phyloP scores from a whole-genome alignment of 1,140 invertebrate species.

The Protaetia brevitarsis region DNA sequence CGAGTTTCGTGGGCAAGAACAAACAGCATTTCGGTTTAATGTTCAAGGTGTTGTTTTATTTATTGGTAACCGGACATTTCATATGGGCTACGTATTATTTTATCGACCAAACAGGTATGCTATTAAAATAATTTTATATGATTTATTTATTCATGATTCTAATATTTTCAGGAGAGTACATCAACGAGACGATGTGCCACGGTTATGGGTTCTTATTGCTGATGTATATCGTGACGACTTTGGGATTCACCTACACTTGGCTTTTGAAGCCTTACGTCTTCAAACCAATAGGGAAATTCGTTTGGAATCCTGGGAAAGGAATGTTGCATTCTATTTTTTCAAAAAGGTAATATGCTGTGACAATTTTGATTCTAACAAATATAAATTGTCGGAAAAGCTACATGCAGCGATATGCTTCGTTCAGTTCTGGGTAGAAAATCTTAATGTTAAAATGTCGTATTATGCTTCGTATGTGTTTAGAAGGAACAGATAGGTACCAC shows the following conservation, averaged over 20 bases:
- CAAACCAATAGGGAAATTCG: conserved; percentile 43
- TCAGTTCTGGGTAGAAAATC: too few species aligned
- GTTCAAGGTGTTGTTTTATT: not conserved
- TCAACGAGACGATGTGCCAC: conserved; percentile 55
- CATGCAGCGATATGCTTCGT: too few species aligned
- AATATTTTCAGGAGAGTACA: conserved; percentile 41
- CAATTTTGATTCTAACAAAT: too few species aligned
- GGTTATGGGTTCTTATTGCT: conserved; percentile 74
- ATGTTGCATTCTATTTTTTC: not conserved
- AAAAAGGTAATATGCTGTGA: not conserved
- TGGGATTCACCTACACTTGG: conserved; percentile 62
- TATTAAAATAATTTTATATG: not conserved
- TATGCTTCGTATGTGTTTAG: too few species aligned
- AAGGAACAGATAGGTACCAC: too few species aligned
- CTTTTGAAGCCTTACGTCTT: conserved; percentile 61
- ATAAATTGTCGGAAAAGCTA: too few species aligned
- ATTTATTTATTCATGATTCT: not conserved
- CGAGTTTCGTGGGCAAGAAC: not conserved
- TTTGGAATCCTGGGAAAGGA: conserved; percentile 41
- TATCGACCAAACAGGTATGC: conserved; percentile 32
- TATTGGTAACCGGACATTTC: conserved; percentile 24
- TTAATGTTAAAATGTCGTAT: too few species aligned
- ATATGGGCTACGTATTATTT: conserved; percentile 37
- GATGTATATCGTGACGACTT: conserved; percentile 60
- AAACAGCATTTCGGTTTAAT: not conserved